Evolutionary conservation across 2,113 vertebrate genomes (phyloP).

Genomic region (Etia nguti): DNA sequence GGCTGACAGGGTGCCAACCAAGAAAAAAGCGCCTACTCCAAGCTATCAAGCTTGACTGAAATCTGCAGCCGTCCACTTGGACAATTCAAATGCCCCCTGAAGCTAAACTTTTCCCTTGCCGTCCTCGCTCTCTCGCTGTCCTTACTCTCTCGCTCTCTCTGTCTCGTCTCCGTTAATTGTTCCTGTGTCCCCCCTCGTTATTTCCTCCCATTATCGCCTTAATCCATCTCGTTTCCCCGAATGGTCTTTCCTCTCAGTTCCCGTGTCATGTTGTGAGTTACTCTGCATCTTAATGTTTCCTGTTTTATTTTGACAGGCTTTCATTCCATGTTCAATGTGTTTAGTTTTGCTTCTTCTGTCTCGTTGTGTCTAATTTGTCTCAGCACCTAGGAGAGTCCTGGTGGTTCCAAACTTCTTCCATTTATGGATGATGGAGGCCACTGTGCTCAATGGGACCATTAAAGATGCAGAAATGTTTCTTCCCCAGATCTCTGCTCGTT

Average conservation of each 20-base stretch:
- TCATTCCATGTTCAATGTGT: neutral
- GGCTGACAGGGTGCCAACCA: neutral
- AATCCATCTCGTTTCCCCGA: neutral
- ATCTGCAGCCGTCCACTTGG: neutral
- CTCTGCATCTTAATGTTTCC: rapidly evolving
- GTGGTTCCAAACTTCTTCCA: neutral
- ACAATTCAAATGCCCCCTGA: neutral
- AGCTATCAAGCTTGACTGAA: neutral
- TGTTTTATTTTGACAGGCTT: neutral
- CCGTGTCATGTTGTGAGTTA: neutral
- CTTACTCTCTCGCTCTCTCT: neutral
- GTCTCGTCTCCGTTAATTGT: neutral
- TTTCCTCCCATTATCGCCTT: neutral
- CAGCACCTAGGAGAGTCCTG: neutral
- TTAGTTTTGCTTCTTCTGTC: neutral
- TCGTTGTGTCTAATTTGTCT: neutral
- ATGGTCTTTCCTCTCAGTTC: neutral
- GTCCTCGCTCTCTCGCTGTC: too few species aligned
- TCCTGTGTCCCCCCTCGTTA: neutral
- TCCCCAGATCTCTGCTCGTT: neutral
- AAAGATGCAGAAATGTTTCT: neutral
- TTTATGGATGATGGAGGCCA: neutral
- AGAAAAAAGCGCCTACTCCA: neutral
- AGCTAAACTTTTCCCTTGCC: neutral
- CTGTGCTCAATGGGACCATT: neutral